Base-by-base conservation (phyloP, 2,113 vertebrate species). In the Ramphastos sulfuratus region DNA sequence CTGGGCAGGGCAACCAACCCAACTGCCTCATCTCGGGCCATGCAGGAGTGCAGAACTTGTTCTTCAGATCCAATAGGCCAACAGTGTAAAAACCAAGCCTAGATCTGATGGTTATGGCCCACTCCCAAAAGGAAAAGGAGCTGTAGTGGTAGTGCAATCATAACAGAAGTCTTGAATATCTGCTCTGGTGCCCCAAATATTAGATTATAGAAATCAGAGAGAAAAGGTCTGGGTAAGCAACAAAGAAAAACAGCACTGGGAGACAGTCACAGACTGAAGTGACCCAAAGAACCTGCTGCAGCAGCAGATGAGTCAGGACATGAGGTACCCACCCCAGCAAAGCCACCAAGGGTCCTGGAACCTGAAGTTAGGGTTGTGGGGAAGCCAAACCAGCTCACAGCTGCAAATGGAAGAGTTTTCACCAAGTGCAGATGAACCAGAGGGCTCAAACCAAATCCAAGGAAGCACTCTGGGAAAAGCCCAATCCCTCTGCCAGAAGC, bases 241-340 rank as follows among this genome's bases (percentile, higher is more conserved):
- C 3, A 80, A 70, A 82, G 63, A 46, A 65, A 80, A 52, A 24
- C 50, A 39, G 60, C 39, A 70, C n/a, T 31, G 27, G 83, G 56
- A 74, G 2, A 11, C 1, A 76, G 75, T 20, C 31, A 56, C 30
- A 44, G 39, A 52, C 82, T 60, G 66, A 56, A n/a, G 0, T 50
- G 48, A 61, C 55, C 71, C 15, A 6, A 75, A 54, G 82, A 73
- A 64, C 15, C 71, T 37, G 31, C 37, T 3, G 25, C 73, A n/a
- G 2, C 46, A 76, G 60, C 93, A 73, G 33, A 19, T 1, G 28
- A 25, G 31, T 14, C 79, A 85, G 75, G 10, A 30, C 55, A 37
- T 0, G 0, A 35, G 35, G 35, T 27, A 72, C 48, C 61, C n/a
- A 1, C 1, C 44, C 55, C 5, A 1, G 55, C 33, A 48, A 39